phyloP scores from a whole-genome alignment of 2,888 invertebrate genomes.

The Nowickia ferox region DNA sequence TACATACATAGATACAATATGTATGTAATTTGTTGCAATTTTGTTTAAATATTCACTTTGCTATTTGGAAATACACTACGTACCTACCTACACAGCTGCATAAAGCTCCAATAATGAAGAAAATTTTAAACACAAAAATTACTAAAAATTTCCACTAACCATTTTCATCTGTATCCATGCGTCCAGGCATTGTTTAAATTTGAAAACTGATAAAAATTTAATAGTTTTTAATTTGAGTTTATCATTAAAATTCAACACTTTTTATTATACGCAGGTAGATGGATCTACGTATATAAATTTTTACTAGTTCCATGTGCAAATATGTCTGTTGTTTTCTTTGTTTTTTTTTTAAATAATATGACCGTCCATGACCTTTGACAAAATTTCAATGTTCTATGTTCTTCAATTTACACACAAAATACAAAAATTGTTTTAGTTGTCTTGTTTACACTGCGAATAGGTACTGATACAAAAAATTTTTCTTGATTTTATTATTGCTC shows the following conservation, averaged over 20 bases:
- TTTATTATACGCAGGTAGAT: neutral
- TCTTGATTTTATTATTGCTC: constrained; percentile 47
- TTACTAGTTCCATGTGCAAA: no score
- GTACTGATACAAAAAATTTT: constrained; percentile 35
- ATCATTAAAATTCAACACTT: constrained; percentile 29
- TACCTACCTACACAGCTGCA: neutral
- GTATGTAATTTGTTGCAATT: neutral
- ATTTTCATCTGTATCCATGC: constrained; percentile 61
- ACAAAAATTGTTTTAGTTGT: constrained; percentile 37
- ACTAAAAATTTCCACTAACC: constrained; percentile 61
- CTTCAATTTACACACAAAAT: constrained; percentile 32
- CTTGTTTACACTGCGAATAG: constrained; percentile 42
- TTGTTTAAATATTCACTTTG: neutral
- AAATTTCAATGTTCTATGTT: constrained; percentile 47
- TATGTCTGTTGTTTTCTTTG: constrained; percentile 30
- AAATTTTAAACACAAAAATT: constrained; percentile 27
- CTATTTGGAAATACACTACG: neutral
- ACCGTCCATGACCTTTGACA: constrained; percentile 64
- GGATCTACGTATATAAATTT: no score
- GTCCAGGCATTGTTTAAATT: constrained; percentile 59
- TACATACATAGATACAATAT: neutral
- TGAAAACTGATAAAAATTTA: constrained; percentile 9
- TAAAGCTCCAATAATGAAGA: neutral
- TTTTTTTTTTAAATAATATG: constrained; percentile 38
- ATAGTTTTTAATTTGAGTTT: constrained; percentile 2